These are phyloP conservation scores for Drosophila austrosaltans DNA, from an alignment of 2,888 invertebrate species.

Conservation along the genomic window DNA sequence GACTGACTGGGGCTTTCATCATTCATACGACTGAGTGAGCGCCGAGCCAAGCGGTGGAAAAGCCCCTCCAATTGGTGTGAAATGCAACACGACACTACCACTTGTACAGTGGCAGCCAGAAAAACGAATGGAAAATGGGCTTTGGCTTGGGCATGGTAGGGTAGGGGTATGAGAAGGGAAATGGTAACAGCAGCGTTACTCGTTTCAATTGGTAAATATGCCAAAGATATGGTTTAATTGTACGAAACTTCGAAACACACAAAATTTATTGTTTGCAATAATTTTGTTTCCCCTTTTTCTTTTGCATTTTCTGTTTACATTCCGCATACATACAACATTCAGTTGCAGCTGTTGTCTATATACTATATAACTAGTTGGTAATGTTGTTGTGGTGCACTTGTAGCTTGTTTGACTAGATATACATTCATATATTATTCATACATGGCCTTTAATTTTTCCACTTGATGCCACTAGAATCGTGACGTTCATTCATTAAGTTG, in stretches of 20 bases:
- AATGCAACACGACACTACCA: slow-evolving; percentile 72
- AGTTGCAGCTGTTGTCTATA: background rate
- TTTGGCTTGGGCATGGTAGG: slow-evolving; percentile 12
- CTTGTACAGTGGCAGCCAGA: slow-evolving; percentile 14
- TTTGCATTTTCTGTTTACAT: slow-evolving; percentile 24
- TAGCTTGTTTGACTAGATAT: slow-evolving; percentile 2
- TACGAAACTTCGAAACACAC: slow-evolving; percentile 70
- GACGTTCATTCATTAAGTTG: slow-evolving; percentile 52
- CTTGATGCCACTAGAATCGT: slow-evolving; percentile 26
- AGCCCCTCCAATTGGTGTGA: slow-evolving; percentile 72
- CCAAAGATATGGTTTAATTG: slow-evolving; percentile 74
- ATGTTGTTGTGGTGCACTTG: slow-evolving; percentile 2
- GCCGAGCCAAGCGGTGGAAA: slow-evolving; percentile 60
- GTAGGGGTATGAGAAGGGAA: slow-evolving; percentile 10
- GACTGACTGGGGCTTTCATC: slow-evolving; percentile 59
- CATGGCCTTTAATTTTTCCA: slow-evolving; percentile 1
- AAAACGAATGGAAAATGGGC: background rate
- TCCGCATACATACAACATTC: background rate
- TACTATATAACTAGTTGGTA: too few species aligned
- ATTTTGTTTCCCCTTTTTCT: slow-evolving; percentile 61
- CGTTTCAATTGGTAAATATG: slow-evolving; percentile 39
- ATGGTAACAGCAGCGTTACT: slow-evolving; percentile 43
- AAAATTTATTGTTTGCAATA: slow-evolving; percentile 42
- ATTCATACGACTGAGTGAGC: slow-evolving; percentile 76
- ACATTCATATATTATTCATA: background rate